phyloP scores from a whole-genome alignment of 2,113 vertebrate species.

The Percopsis transmontana region DNA sequence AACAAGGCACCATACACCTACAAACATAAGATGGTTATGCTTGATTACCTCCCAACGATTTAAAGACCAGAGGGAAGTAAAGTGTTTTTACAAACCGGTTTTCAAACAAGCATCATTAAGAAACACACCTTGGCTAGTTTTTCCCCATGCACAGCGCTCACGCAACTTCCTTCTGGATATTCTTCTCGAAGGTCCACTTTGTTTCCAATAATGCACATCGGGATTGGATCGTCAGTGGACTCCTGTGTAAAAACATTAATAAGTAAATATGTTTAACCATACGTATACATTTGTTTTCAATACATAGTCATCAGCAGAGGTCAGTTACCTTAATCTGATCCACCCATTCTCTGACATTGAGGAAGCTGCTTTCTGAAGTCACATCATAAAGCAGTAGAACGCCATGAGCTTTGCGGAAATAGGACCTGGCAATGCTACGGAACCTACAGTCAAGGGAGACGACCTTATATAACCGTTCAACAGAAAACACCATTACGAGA shows the following conservation, averaged over 20 bases:
- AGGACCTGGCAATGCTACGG: conserved; percentile 74
- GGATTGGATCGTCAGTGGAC: conserved; percentile 50
- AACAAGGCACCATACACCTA: conserved; percentile 79
- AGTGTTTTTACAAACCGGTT: background rate
- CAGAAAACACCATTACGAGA: background rate
- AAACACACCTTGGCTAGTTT: conserved; percentile 71
- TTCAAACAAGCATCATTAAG: background rate
- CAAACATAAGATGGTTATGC: conserved; percentile 22
- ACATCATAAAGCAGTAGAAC: conserved; percentile 78
- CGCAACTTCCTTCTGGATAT: conserved; percentile 39
- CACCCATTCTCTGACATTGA: conserved; percentile 74
- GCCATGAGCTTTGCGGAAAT: conserved; percentile 77
- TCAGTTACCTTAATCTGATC: conserved; percentile 76
- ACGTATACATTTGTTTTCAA: background rate
- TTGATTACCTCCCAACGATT: conserved; percentile 30
- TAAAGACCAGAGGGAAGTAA: conserved; percentile 2
- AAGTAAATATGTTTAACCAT: background rate
- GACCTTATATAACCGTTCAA: background rate
- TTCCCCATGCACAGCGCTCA: conserved; percentile 64
- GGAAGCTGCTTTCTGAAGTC: conserved; percentile 78
- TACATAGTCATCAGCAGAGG: background rate
- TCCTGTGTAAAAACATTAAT: conserved; percentile 43
- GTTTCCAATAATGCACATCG: conserved; percentile 77
- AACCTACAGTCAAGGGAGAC: conserved; percentile 60
- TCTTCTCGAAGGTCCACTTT: conserved; percentile 70